Conservation (phyloP, 2,113 vertebrate genomes). For the Tupaia tana region DNA sequence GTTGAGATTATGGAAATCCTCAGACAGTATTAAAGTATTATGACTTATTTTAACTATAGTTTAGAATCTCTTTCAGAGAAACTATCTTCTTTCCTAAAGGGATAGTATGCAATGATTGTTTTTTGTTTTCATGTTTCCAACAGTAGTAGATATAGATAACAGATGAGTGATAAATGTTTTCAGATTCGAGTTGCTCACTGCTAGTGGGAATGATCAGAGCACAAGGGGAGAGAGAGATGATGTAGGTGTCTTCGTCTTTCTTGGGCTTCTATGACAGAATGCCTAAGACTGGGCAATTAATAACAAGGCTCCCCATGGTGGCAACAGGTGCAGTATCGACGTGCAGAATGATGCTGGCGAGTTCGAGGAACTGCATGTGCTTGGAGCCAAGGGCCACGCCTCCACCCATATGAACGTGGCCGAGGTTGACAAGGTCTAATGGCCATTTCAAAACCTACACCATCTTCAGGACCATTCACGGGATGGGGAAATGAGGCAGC, state of each 20-base stretch:
- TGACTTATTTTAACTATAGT: background rate
- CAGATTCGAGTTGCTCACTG: background rate
- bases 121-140: background rate
- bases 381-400: too few species aligned
- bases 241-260: background rate
- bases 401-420: too few species aligned
- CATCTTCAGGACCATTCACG: too few species aligned
- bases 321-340: too few species aligned
- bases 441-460: too few species aligned
- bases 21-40: background rate
- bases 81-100: background rate
- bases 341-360: too few species aligned
- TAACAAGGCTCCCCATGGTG: too few species aligned
- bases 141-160: background rate
- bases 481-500: too few species aligned
- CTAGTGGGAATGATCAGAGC: background rate
- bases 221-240: background rate
- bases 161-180: constrained; percentile 7
- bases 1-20: background rate
- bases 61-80: constrained; percentile 17
- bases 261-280: background rate
- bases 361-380: too few species aligned
- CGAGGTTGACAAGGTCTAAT: too few species aligned
- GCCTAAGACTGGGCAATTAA: background rate
- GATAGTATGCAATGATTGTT: background rate